Percentiles rank a stretch among this genome's conserved stretches.
These are phyloP conservation scores for Ophioninae sp. DNA, from an alignment of 2,888 invertebrate species.

Conservation along the genomic window DNA sequence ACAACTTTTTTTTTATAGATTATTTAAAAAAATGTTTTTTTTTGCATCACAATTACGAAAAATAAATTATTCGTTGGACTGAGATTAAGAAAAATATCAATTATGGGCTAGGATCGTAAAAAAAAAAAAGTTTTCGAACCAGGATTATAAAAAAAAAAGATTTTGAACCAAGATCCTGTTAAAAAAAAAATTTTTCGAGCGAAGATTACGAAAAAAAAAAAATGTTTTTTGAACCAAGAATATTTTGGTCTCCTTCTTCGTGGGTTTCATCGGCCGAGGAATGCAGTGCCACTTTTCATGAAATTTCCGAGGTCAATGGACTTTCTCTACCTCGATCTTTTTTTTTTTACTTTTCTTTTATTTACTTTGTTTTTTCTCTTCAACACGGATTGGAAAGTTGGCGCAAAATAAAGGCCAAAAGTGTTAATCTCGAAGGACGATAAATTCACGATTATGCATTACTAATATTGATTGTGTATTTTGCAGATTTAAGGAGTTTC, in stretches of 20 bases:
- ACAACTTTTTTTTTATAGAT: too few relatives aligned
- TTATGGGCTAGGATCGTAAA: too few relatives aligned
- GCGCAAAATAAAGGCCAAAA: background rate
- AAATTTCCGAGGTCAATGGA: conserved; percentile 30
- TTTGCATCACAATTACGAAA: too few relatives aligned
- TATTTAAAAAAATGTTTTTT: too few relatives aligned
- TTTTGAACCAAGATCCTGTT: background rate
- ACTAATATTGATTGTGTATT: background rate
- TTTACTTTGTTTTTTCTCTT: background rate
- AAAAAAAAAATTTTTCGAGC: background rate
- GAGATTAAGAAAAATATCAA: too few relatives aligned
- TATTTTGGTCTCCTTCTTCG: background rate
- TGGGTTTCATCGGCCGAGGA: conserved; percentile 10
- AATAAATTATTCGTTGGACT: too few relatives aligned
- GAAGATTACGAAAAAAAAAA: background rate
- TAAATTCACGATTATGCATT: background rate
- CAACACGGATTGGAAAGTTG: background rate
- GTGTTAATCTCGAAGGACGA: background rate
- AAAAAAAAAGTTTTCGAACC: too few relatives aligned
- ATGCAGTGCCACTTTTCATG: conserved; percentile 44
- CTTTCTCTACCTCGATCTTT: background rate
- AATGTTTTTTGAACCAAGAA: background rate
- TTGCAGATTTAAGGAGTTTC: background rate
- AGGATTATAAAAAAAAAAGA: too few relatives aligned
- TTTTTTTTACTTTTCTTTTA: background rate